Evolutionary conservation across 2,888 invertebrate species (phyloP).

Genomic region (Perdita meconis): DNA sequence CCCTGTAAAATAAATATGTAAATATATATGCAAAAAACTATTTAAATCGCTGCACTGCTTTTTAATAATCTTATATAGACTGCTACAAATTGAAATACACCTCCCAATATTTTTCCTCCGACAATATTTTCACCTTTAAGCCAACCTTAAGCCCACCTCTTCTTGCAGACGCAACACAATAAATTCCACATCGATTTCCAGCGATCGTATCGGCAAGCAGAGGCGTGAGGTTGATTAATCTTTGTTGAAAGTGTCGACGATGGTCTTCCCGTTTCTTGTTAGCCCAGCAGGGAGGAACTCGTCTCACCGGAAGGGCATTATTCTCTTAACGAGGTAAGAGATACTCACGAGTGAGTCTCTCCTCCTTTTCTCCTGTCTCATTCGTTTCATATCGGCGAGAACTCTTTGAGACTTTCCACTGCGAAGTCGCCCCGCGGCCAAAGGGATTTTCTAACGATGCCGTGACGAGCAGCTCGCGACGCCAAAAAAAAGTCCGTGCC

Average conservation of each 20-base stretch:
- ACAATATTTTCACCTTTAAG: too few species aligned
- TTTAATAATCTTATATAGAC: too few species aligned
- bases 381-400: slow-evolving; percentile 57
- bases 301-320: slow-evolving; percentile 63
- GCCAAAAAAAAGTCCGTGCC: slow-evolving; percentile 28
- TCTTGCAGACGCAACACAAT: not conserved
- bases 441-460: slow-evolving; percentile 61
- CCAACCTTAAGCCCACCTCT: too few species aligned
- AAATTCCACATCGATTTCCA: not conserved
- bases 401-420: slow-evolving; percentile 49
- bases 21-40: too few species aligned
- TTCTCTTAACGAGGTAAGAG: slow-evolving; percentile 74
- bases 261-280: slow-evolving; percentile 32
- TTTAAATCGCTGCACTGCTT: too few species aligned
- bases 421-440: slow-evolving; percentile 30
- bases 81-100: too few species aligned
- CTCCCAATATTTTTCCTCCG: too few species aligned
- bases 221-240: slow-evolving; percentile 26
- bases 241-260: slow-evolving; percentile 14
- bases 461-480: slow-evolving; percentile 17
- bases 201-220: not conserved
- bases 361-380: slow-evolving; percentile 38
- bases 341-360: slow-evolving; percentile 39
- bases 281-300: slow-evolving; percentile 33
- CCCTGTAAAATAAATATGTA: too few species aligned